Conservation (phyloP, 2,797 vertebrate genomes). For the Momotus momota region DNA sequence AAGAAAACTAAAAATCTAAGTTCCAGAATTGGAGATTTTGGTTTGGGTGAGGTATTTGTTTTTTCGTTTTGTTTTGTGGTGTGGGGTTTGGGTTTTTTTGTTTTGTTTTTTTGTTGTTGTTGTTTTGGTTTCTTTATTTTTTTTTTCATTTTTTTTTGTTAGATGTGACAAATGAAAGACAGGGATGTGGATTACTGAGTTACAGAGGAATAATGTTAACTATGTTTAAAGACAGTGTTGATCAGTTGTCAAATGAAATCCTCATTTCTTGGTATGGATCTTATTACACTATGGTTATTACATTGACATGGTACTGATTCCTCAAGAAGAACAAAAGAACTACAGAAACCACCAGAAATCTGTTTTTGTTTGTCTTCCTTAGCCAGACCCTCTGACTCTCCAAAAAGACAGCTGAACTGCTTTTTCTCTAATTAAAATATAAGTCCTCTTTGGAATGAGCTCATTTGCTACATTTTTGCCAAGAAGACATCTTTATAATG, state of each 20-base stretch:
- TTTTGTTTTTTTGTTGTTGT: not conserved
- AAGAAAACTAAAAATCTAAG: not conserved
- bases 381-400: slow-evolving; percentile 21
- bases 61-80: not conserved
- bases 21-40: not conserved
- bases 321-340: slow-evolving; percentile 60
- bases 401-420: slow-evolving; percentile 23
- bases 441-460: slow-evolving; percentile 3
- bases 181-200: not conserved
- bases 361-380: slow-evolving; percentile 56
- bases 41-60: not conserved
- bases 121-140: not conserved
- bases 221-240: not conserved
- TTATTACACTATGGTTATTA: slow-evolving; percentile 21
- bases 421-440: slow-evolving; percentile 65
- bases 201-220: not conserved
- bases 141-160: not conserved
- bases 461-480: slow-evolving; percentile 37
- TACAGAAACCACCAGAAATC: slow-evolving; percentile 57
- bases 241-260: slow-evolving; percentile 30
- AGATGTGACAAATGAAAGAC: not conserved
- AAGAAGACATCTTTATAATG: slow-evolving; percentile 22
- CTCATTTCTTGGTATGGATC: not conserved
- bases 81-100: not conserved
- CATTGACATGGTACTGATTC: slow-evolving; percentile 20